Evolutionary conservation across 2,888 invertebrate species (phyloP), one percentile per base, ranked within the genome.

Genomic region (Nowickia ferox): DNA sequence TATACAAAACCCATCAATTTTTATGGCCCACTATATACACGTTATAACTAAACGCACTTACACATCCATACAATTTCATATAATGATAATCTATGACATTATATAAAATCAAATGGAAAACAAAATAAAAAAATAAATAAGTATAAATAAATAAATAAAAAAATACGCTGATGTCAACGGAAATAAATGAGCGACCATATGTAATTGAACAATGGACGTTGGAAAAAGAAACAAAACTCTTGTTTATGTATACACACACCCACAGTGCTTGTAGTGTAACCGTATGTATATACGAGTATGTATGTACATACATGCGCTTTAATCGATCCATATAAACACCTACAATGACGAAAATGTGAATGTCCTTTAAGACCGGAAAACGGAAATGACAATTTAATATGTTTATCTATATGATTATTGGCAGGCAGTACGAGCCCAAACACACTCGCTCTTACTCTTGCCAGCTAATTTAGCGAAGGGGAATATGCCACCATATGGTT

Each of bases 341-440:
- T 46, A 46, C 65, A 65, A 48, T 30, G 40, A 59, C 30, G 51
- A 48, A 51, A 69, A 78, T 44, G 61, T 76, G 66, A 80, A 68
- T 79, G 71, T 40, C 76, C 69, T 76, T 79, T 72, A 79, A 66
- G 80, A 76, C 66, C 86, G 76, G 86, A 66, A 80, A 80, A 83
- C 83, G 83, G 86, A 86, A 80, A 86, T 86, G 76, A 76, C 79
- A 83, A 86, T 86, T 83, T 83, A 83, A 86, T 83, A 86, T 75
- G 66, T 83, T 86, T 86, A 80, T 83, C 75, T 76, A 19, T 78
- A 68, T 68, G 74, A 75, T 75, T 81, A 81, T 61, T 51, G 68
- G 53, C 51, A 44, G 68, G 53, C 51, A 44, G 19, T 61, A 53
- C 51, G 17, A 72, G 40, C 40, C 48, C 72, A 48, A 46, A 57